Conservation (phyloP, 2,113 vertebrate species). For the Catharus bicknelli region DNA sequence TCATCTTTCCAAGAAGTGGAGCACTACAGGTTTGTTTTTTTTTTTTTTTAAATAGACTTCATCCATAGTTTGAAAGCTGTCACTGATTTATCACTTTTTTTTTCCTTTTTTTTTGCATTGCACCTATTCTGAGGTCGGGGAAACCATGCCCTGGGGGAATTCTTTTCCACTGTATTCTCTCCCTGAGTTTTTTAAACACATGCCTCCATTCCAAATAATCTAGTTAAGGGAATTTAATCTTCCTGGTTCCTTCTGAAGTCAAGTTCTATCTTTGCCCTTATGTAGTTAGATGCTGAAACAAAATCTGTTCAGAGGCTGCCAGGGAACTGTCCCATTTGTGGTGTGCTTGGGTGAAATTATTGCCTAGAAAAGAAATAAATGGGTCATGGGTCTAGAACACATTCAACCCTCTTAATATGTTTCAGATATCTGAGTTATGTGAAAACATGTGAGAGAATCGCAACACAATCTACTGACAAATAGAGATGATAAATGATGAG, state of each 20-base stretch:
- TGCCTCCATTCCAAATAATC: background rate
- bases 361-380: background rate
- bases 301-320: background rate
- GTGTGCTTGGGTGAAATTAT: background rate
- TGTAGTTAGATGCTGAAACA: background rate
- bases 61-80: background rate
- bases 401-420: background rate
- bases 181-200: background rate
- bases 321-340: background rate
- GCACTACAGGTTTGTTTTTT: background rate
- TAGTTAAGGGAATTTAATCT: background rate
- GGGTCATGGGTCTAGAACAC: background rate
- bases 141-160: background rate
- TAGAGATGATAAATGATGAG: background rate
- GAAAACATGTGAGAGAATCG: background rate
- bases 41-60: background rate
- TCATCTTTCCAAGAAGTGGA: background rate
- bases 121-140: background rate
- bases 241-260: background rate
- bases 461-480: background rate
- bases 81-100: background rate
- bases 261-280: background rate
- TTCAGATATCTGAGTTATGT: background rate
- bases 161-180: background rate
- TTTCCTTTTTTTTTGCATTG: background rate